phyloP scores from a whole-genome alignment of 2,797 vertebrate species.

The Brotogeris chrysoptera region DNA sequence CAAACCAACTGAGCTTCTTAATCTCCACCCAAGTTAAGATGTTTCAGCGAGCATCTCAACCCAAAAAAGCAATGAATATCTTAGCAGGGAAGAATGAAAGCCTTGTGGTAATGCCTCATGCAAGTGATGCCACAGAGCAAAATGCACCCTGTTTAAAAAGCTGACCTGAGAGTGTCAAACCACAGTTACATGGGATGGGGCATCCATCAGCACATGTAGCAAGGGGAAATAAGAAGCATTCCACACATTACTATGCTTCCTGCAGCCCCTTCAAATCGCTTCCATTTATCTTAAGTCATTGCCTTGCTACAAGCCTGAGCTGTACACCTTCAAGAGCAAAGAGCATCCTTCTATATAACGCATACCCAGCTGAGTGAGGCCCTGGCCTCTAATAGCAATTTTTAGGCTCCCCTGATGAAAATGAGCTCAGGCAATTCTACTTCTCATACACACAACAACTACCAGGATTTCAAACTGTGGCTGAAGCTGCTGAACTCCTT shows the following conservation, averaged over 20 bases:
- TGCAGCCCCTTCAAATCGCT: background rate
- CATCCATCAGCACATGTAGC: background rate
- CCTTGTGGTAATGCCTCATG: rapidly evolving
- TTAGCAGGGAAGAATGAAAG: rapidly evolving
- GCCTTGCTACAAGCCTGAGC: rapidly evolving
- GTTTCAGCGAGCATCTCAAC: background rate
- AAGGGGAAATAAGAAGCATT: background rate
- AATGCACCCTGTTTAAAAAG: background rate
- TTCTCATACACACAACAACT: rapidly evolving
- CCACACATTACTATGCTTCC: background rate
- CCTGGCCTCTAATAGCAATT: background rate
- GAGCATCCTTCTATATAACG: background rate
- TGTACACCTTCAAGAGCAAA: background rate
- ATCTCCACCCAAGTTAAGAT: no score
- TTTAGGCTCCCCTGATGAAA: background rate
- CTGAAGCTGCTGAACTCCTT: background rate
- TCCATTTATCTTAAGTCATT: background rate
- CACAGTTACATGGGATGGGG: rapidly evolving
- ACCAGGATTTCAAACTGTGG: background rate
- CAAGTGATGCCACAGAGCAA: rapidly evolving
- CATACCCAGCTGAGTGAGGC: rapidly evolving
- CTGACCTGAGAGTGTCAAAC: background rate
- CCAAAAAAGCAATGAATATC: background rate
- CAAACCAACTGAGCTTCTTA: rapidly evolving
- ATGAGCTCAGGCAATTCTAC: background rate